A percentile compares a stretch with the other conserved stretches of the same genome.
phyloP scores from a whole-genome alignment of 2,888 invertebrate genomes.

The Cotesia congregata region DNA sequence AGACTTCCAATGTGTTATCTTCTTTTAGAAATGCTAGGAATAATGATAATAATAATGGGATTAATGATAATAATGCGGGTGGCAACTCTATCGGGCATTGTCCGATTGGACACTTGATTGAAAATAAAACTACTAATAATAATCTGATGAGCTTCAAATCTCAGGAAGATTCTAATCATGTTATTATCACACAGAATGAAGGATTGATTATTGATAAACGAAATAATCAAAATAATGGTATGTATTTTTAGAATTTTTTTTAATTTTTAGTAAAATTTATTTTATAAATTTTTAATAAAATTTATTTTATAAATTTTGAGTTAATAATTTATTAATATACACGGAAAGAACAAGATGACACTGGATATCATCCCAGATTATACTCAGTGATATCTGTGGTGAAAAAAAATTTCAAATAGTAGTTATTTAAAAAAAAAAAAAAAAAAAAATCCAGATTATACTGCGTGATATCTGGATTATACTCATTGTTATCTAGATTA shows the following conservation, averaged over 20 bases:
- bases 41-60: slow-evolving; percentile 34
- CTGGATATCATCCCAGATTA: too few relatives aligned
- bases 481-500: too few relatives aligned
- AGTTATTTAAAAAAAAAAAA: too few relatives aligned
- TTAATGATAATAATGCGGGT: slow-evolving; percentile 40
- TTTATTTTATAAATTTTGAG: too few relatives aligned
- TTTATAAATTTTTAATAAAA: too few relatives aligned
- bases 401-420: too few relatives aligned
- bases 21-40: slow-evolving; percentile 52
- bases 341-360: too few relatives aligned
- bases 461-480: too few relatives aligned
- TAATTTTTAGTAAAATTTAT: background rate
- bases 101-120: slow-evolving; percentile 64
- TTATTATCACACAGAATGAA: slow-evolving; percentile 70
- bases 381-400: too few relatives aligned
- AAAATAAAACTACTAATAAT: slow-evolving; percentile 49
- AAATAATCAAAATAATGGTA: slow-evolving; percentile 38
- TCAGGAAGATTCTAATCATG: slow-evolving; percentile 62
- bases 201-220: slow-evolving; percentile 54
- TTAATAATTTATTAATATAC: too few relatives aligned
- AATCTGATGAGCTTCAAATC: slow-evolving; percentile 34
- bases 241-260: background rate
- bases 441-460: too few relatives aligned
- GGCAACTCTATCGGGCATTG: slow-evolving; percentile 51
- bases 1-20: slow-evolving; percentile 49